Evolutionary conservation across 2,888 invertebrate species (phyloP).

Genomic region (Eupeodes luniger): DNA sequence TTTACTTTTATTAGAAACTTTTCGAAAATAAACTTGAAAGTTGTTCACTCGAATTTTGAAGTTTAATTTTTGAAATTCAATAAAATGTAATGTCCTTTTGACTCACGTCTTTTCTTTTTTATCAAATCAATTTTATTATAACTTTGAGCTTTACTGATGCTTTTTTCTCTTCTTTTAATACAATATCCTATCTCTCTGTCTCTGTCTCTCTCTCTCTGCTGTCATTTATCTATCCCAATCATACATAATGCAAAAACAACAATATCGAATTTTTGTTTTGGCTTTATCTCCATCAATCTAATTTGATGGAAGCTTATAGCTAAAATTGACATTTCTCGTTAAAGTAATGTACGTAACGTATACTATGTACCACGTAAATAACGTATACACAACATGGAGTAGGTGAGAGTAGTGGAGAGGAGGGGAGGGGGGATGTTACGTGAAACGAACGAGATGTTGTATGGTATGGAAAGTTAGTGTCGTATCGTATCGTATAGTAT

Average conservation of each 20-base stretch:
- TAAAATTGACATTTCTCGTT: conserved; percentile 66
- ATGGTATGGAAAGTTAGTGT: conserved; percentile 35
- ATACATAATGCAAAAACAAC: conserved; percentile 2
- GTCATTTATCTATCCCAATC: not conserved
- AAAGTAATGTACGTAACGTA: conserved; percentile 13
- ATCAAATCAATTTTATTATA: too few relatives aligned
- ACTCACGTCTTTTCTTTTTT: too few relatives aligned
- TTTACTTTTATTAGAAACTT: too few relatives aligned
- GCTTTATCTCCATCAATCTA: conserved; percentile 58
- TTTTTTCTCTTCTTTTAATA: too few relatives aligned
- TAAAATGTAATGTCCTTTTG: too few relatives aligned
- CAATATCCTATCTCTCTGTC: too few relatives aligned
- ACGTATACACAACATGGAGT: not conserved
- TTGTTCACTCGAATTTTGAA: too few relatives aligned
- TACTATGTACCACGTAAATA: too few relatives aligned
- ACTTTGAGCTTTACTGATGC: too few relatives aligned
- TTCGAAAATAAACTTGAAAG: too few relatives aligned
- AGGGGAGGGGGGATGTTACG: not conserved
- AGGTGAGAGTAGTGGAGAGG: not conserved
- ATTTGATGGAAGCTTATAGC: conserved; percentile 64
- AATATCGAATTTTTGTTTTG: not conserved
- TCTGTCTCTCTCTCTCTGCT: not conserved
- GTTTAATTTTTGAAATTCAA: too few relatives aligned
- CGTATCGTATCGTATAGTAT: conserved; percentile 7
- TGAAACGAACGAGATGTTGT: conserved; percentile 12